phyloP scores from a whole-genome alignment of 2,888 invertebrate species.

The Barypeithes pellucidus region DNA sequence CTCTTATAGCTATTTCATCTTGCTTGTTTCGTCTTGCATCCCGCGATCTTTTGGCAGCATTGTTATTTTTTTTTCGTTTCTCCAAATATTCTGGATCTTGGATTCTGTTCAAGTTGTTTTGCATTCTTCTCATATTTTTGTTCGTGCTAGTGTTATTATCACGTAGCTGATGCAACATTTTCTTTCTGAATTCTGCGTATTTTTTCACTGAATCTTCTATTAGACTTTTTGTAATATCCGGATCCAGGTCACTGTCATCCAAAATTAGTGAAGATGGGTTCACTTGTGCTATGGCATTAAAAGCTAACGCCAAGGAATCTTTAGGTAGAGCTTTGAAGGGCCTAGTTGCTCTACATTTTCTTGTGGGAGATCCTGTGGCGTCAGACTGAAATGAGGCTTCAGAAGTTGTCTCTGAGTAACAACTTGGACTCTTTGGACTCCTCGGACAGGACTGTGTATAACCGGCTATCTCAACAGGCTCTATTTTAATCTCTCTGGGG shows the following conservation, averaged over 20 bases:
- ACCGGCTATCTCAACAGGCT: neutral
- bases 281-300: constrained; percentile 67
- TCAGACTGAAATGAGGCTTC: constrained; percentile 35
- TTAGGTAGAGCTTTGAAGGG: constrained; percentile 84
- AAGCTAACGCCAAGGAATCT: constrained; percentile 76
- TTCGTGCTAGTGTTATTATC: constrained; percentile 73
- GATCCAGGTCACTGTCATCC: constrained; percentile 46
- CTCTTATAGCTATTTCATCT: constrained; percentile 92
- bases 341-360: constrained; percentile 70
- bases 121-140: constrained; percentile 80
- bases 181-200: constrained; percentile 81
- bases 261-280: constrained; percentile 27
- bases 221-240: constrained; percentile 70
- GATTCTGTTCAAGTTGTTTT: constrained; percentile 71
- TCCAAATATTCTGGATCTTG: constrained; percentile 89
- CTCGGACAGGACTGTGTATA: constrained; percentile 28
- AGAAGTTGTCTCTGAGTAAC: constrained; percentile 53
- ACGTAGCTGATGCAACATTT: constrained; percentile 80
- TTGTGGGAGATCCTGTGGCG: constrained; percentile 19
- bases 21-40: constrained; percentile 93
- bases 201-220: constrained; percentile 78
- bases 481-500: neutral
- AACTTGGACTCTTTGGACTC: constrained; percentile 58
- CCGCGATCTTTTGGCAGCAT: constrained; percentile 94
- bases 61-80: constrained; percentile 92